Conservation (phyloP, 2,888 invertebrate genomes). For the Drosophila neonasuta region DNA sequence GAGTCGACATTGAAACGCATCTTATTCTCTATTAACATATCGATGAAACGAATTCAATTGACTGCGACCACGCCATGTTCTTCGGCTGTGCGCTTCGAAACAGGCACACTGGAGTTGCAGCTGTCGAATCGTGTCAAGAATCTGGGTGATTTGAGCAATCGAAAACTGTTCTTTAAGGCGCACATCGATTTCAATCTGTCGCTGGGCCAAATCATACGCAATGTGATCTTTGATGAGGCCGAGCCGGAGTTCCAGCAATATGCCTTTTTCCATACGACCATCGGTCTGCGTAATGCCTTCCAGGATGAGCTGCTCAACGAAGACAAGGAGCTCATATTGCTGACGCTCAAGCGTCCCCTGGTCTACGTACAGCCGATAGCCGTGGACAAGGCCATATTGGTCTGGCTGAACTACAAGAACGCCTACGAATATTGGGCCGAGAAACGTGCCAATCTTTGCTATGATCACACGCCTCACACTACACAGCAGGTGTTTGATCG, state of each 20-base stretch:
- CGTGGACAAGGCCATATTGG: slow-evolving; percentile 98
- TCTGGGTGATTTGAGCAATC: slow-evolving; percentile 86
- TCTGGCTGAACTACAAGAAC: slow-evolving; percentile 99
- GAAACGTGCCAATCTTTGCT: slow-evolving; percentile 94
- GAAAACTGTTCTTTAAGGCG: slow-evolving; percentile 90
- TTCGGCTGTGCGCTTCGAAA: slow-evolving; percentile 97
- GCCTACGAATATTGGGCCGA: slow-evolving; percentile 99
- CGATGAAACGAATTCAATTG: slow-evolving; percentile 95
- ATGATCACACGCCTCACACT: slow-evolving; percentile 87
- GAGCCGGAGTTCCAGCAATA: slow-evolving; percentile 98
- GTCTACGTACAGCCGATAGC: slow-evolving; percentile 98
- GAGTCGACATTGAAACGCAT: no score
- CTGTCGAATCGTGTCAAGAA: slow-evolving; percentile 97
- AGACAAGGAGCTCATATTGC: slow-evolving; percentile 93
- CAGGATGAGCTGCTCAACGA: slow-evolving; percentile 95
- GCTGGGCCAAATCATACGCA: slow-evolving; percentile 95
- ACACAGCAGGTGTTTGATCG: slow-evolving; percentile 85
- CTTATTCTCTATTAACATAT: no score
- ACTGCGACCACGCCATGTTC: slow-evolving; percentile 99
- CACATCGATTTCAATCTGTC: slow-evolving; percentile 97
- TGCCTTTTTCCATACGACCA: slow-evolving; percentile 98
- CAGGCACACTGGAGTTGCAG: slow-evolving; percentile 95
- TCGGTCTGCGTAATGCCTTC: slow-evolving; percentile 91
- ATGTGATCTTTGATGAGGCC: slow-evolving; percentile 98
- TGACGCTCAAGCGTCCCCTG: slow-evolving; percentile 95